Evolutionary conservation across 2,888 invertebrate species (phyloP).

Genomic region (Aporophyla lueneburgensis): DNA sequence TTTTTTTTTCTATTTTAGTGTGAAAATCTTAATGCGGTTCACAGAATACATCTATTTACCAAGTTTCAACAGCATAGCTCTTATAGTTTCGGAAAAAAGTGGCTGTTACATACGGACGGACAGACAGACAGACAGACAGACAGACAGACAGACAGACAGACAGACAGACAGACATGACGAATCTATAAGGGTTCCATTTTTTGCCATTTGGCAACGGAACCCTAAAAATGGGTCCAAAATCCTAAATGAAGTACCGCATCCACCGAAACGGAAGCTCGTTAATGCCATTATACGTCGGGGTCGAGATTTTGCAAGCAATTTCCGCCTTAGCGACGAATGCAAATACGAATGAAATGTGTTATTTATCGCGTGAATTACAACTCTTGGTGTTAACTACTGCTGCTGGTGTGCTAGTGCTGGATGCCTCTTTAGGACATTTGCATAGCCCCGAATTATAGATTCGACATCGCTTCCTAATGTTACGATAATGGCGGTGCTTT

Average conservation of each 20-base stretch:
- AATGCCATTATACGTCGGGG: constrained; percentile 74
- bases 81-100: too few species aligned
- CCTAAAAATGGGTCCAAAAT: constrained; percentile 17
- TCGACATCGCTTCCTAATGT: constrained; percentile 58
- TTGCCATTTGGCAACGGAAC: too few species aligned
- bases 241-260: constrained; percentile 70
- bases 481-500: constrained; percentile 55
- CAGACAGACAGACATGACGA: too few species aligned
- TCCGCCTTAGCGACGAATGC: constrained; percentile 87
- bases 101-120: too few species aligned
- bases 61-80: too few species aligned
- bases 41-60: too few species aligned
- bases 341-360: constrained; percentile 87
- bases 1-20: too few species aligned
- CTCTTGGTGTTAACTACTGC: constrained; percentile 76
- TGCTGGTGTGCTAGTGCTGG: constrained; percentile 57
- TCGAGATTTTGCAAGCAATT: constrained; percentile 87
- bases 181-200: too few species aligned
- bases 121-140: too few species aligned
- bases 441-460: constrained; percentile 71
- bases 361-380: constrained; percentile 87
- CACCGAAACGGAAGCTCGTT: constrained; percentile 67
- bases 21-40: too few species aligned
- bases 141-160: too few species aligned
- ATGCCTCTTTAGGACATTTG: constrained; percentile 65